Conservation (phyloP, 1,140 invertebrate genomes). For the Cydia amplana region DNA sequence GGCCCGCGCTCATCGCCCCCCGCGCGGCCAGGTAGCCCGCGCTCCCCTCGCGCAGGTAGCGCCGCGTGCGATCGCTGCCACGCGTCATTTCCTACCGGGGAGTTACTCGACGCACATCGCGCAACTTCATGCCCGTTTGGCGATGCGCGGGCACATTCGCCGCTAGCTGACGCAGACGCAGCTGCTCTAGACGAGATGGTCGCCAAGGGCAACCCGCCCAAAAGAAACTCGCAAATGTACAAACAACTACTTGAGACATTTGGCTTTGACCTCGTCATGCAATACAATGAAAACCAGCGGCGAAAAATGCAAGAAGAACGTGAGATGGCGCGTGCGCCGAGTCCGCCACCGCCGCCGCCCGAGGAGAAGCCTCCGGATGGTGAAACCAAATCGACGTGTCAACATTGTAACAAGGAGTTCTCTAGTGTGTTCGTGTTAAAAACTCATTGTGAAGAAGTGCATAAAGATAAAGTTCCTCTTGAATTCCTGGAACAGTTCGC, state of each 20-base stretch:
- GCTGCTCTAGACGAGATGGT: constrained; percentile 76
- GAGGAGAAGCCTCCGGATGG: constrained; percentile 82
- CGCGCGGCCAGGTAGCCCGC: constrained; percentile 79
- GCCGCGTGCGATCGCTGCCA: constrained; percentile 87
- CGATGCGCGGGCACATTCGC: constrained; percentile 81
- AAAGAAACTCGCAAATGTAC: constrained; percentile 91
- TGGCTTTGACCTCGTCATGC: constrained; percentile 97
- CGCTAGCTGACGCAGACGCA: constrained; percentile 78
- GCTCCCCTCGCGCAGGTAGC: constrained; percentile 77
- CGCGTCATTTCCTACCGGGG: constrained; percentile 87
- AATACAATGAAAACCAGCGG: constrained; percentile 96
- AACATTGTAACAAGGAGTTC: constrained; percentile 95
- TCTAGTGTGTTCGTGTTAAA: constrained; percentile 97
- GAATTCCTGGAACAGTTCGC: constrained; percentile 95
- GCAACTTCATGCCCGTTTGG: constrained; percentile 89
- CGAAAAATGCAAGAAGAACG: constrained; percentile 80
- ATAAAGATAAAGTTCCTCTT: constrained; percentile 93
- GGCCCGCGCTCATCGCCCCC: constrained; percentile 78
- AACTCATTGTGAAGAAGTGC: constrained; percentile 96
- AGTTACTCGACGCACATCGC: constrained; percentile 90
- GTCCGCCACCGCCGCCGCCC: constrained; percentile 80
- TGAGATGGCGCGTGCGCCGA: constrained; percentile 79
- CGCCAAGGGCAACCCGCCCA: constrained; percentile 79
- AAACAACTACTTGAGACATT: constrained; percentile 95
- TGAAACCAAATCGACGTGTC: constrained; percentile 88